These are phyloP conservation scores for Actinernus sp. DNA, from an alignment of 92 coral and sea anemone genomes.

Conservation along the genomic window DNA sequence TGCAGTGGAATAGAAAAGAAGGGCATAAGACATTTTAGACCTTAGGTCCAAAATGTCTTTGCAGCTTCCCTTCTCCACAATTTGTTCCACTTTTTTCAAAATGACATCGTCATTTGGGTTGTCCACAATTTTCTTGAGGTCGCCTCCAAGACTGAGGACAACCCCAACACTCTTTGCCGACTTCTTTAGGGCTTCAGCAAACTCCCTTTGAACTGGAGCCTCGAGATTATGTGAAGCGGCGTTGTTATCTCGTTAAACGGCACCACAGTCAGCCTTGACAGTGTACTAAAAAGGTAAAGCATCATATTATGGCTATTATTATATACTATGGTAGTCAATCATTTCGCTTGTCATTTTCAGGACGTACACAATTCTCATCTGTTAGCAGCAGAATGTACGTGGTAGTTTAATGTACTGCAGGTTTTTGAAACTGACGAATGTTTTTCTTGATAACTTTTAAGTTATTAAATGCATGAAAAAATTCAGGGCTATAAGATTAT, in stretches of 20 bases:
- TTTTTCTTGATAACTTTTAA: too few species aligned
- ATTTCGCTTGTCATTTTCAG: too few species aligned
- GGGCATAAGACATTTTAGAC: constrained; percentile 25
- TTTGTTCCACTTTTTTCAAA: constrained; percentile 2
- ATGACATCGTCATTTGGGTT: too few species aligned
- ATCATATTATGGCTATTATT: too few species aligned
- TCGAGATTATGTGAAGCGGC: constrained; percentile 2
- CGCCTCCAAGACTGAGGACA: not conserved
- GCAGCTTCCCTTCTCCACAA: constrained; percentile 11
- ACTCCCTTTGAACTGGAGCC: constrained; percentile 1
- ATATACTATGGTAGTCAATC: too few species aligned
- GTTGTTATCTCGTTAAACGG: constrained; percentile 9
- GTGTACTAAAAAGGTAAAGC: constrained; percentile 3
- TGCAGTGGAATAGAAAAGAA: constrained; percentile 17
- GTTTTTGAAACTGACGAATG: too few species aligned
- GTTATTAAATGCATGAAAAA: too few species aligned
- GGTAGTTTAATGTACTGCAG: too few species aligned
- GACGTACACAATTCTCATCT: too few species aligned
- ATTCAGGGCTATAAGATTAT: too few species aligned
- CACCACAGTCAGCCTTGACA: constrained; percentile 15
- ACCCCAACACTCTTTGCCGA: constrained; percentile 16
- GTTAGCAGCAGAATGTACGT: too few species aligned
- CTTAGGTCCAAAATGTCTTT: constrained; percentile 3
- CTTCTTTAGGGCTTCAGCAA: constrained; percentile 14
- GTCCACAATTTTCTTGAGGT: constrained; percentile 15